These are phyloP conservation scores for Nomada hirtipes DNA, from an alignment of 2,888 invertebrate species.

Conservation along the genomic window DNA sequence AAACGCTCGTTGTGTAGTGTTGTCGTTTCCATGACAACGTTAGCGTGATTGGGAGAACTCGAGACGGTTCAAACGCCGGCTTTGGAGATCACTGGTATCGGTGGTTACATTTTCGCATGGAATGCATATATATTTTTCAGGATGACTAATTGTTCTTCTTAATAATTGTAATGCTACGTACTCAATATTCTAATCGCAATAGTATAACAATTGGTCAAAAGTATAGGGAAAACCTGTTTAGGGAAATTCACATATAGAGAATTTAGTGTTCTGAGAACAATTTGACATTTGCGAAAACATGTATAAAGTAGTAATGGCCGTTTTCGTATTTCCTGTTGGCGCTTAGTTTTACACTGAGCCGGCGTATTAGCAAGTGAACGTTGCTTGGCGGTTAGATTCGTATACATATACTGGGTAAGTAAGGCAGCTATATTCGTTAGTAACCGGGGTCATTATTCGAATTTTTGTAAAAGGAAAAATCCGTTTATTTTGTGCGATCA, in stretches of 20 bases:
- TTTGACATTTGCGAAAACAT: background rate
- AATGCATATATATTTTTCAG: background rate
- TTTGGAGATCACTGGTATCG: background rate
- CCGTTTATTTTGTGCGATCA: background rate
- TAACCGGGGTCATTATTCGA: background rate
- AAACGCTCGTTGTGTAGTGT: too few relatives aligned
- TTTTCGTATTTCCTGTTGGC: slow-evolving; percentile 56
- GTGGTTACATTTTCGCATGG: background rate
- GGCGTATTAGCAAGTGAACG: slow-evolving; percentile 12
- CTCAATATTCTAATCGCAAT: background rate
- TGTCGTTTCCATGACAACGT: too few relatives aligned
- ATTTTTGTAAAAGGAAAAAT: background rate
- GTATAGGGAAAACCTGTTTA: slow-evolving; percentile 10
- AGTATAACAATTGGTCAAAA: background rate
- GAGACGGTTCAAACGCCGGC: too few relatives aligned
- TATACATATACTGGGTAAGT: slow-evolving; percentile 18
- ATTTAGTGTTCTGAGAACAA: slow-evolving; percentile 2
- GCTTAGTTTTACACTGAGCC: slow-evolving; percentile 20
- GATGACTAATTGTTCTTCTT: background rate
- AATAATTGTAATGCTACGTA: background rate
- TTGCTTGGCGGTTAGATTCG: background rate
- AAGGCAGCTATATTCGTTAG: background rate
- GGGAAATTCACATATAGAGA: background rate
- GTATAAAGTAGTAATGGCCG: slow-evolving; percentile 30
- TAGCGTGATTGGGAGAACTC: too few relatives aligned